These are phyloP conservation scores for Cactoblastis cactorum DNA, from an alignment of 2,888 invertebrate species.

Conservation along the genomic window DNA sequence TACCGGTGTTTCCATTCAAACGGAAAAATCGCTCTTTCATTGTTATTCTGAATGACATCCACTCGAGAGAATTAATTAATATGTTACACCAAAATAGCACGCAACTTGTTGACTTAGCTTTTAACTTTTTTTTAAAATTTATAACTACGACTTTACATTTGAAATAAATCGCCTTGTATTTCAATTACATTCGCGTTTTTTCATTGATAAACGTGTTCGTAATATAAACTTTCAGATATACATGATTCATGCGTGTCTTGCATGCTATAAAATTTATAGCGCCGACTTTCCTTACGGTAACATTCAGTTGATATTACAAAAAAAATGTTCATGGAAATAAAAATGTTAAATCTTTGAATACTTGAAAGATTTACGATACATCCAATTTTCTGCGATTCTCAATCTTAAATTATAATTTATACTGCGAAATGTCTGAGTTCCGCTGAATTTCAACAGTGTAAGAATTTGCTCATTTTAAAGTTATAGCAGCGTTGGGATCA, in stretches of 20 bases:
- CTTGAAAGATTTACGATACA: constrained; percentile 9
- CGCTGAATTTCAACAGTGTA: constrained; percentile 13
- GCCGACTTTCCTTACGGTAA: constrained; percentile 7
- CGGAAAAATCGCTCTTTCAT: constrained; percentile 11
- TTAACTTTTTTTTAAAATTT: constrained; percentile 8
- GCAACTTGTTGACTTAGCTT: constrained; percentile 6
- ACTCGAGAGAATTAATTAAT: constrained; percentile 3
- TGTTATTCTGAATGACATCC: constrained; percentile 9
- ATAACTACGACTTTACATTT: not conserved
- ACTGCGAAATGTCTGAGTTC: constrained; percentile 9
- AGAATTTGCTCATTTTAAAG: constrained; percentile 15
- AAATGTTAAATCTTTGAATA: constrained; percentile 9
- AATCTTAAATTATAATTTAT: constrained; percentile 12
- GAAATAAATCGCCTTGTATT: not conserved
- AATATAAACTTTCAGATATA: constrained; percentile 8
- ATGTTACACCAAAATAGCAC: constrained; percentile 4
- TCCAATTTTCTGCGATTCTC: constrained; percentile 8
- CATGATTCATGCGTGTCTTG: constrained; percentile 7
- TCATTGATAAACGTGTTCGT: not conserved
- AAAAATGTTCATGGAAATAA: constrained; percentile 8
- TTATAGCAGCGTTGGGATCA: constrained; percentile 13
- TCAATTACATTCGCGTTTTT: constrained; percentile 2
- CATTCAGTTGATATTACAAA: constrained; percentile 9
- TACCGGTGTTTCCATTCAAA: constrained; percentile 12
- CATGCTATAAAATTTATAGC: constrained; percentile 10